Conservation (phyloP, 2,888 invertebrate genomes). For the Meloe dianella region DNA sequence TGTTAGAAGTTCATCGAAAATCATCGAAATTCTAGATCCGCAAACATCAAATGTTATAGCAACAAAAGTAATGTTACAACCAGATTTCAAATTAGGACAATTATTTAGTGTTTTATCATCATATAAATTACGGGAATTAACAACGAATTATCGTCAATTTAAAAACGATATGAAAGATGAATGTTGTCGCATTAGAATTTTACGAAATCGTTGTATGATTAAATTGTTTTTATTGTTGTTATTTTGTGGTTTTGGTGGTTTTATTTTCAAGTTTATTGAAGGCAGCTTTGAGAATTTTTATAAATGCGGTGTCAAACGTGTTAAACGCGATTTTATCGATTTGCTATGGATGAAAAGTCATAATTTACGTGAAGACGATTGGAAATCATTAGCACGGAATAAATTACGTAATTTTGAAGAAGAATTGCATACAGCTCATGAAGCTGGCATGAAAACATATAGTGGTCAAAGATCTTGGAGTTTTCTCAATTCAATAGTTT, state of each 20-base stretch:
- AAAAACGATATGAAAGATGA: constrained; percentile 66
- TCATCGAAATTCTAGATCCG: constrained; percentile 53
- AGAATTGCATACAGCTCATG: constrained; percentile 82
- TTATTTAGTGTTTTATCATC: constrained; percentile 42
- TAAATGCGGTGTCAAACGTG: constrained; percentile 86
- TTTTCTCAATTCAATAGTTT: constrained; percentile 85
- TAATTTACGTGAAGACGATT: constrained; percentile 84
- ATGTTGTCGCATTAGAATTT: constrained; percentile 62
- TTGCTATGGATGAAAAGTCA: constrained; percentile 82
- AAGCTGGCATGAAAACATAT: constrained; percentile 82
- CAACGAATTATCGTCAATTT: constrained; percentile 65
- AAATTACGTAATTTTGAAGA: constrained; percentile 85
- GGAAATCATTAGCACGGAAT: constrained; percentile 84
- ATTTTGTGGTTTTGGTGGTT: constrained; percentile 76
- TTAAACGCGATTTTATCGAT: constrained; percentile 86
- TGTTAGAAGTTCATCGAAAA: constrained; percentile 45
- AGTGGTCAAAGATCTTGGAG: constrained; percentile 87
- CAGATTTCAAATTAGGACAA: constrained; percentile 43
- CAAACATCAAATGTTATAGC: constrained; percentile 52
- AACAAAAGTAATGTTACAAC: constrained; percentile 43
- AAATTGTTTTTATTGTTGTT: constrained; percentile 73
- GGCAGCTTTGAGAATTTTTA: constrained; percentile 85
- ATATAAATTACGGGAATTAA: constrained; percentile 57
- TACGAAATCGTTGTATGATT: constrained; percentile 72
- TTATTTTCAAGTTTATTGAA: constrained; percentile 82